Percentiles rank a stretch among this genome's conserved stretches.
phyloP scores from a whole-genome alignment of 2,797 vertebrate species.

The Sebastes hopkinsi region DNA sequence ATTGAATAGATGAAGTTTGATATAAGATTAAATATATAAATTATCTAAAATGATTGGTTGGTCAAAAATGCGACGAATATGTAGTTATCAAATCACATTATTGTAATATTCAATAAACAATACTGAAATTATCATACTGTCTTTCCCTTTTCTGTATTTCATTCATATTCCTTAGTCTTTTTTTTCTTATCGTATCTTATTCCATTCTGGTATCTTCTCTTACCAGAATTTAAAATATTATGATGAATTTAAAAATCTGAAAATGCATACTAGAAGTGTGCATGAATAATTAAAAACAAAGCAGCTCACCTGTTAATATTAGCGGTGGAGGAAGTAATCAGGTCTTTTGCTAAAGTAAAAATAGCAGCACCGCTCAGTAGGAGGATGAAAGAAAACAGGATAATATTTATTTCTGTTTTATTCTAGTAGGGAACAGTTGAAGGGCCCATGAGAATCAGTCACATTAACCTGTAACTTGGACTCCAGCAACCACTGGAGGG shows the following conservation, averaged over 20 bases:
- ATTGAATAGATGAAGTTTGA: background rate
- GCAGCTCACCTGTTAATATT: background rate
- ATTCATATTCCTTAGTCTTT: background rate
- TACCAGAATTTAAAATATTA: no score
- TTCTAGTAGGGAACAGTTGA: background rate
- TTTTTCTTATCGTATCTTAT: background rate
- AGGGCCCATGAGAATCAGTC: background rate
- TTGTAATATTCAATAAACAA: no score
- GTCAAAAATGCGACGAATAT: fast-evolving
- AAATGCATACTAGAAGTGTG: background rate
- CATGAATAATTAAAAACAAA: background rate
- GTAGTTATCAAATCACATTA: background rate
- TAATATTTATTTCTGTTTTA: background rate
- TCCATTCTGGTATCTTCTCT: background rate
- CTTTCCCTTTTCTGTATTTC: background rate
- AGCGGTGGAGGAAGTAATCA: background rate
- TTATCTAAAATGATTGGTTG: background rate
- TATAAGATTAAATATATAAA: background rate
- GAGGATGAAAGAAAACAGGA: no score
- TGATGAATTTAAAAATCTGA: no score
- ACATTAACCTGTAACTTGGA: background rate
- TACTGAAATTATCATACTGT: background rate
- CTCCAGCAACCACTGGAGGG: slow-evolving; percentile 59
- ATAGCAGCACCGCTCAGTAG: no score
- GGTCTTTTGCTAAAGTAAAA: no score